Evolutionary conservation across 2,888 invertebrate genomes (phyloP).

Genomic region (Chrysina gloriosa): DNA sequence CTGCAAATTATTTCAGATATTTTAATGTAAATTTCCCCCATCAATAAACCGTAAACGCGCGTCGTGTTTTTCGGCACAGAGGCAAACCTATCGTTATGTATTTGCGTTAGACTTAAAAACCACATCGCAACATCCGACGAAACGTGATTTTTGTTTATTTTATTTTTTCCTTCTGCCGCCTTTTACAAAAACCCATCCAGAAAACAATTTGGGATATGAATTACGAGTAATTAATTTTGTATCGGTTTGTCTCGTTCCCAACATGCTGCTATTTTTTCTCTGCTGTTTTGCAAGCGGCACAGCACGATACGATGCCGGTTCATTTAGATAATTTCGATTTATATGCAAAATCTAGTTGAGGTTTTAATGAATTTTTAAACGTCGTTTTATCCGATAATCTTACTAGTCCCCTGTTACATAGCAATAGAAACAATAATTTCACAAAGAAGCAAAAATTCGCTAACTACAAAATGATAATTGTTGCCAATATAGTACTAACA

Average conservation of each 20-base stretch:
- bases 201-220: constrained; percentile 19
- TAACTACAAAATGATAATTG: no score
- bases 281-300: background rate
- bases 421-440: no score
- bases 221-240: constrained; percentile 25
- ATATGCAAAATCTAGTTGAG: background rate
- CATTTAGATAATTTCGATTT: constrained; percentile 6
- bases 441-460: no score
- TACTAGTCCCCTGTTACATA: no score
- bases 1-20: constrained; percentile 17
- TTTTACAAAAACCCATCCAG: background rate
- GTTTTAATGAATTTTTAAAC: constrained; percentile 4
- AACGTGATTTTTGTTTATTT: background rate
- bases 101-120: background rate
- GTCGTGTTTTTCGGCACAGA: background rate
- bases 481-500: no score
- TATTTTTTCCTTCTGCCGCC: background rate
- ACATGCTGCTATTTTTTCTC: background rate
- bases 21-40: constrained; percentile 27
- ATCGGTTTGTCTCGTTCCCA: constrained; percentile 2
- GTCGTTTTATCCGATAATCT: background rate
- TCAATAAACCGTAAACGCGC: background rate
- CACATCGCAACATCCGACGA: background rate
- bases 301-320: background rate
- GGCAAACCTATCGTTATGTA: background rate